Conservation (phyloP, 2,888 invertebrate genomes). For the Lamproptera curius region DNA sequence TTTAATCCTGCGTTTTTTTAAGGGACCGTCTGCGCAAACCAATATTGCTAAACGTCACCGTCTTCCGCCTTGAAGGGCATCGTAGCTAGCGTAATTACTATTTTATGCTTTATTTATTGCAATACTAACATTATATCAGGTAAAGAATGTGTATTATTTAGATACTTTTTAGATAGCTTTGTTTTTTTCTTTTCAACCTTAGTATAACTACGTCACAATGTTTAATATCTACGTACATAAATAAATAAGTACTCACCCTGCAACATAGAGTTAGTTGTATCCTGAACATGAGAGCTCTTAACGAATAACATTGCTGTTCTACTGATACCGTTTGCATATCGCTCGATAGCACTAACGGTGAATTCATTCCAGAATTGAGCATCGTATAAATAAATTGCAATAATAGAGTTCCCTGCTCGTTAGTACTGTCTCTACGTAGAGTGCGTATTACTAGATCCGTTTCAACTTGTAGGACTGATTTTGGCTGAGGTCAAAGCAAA, state of each 20-base stretch:
- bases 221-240: no score
- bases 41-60: no score
- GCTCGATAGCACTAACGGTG: slow-evolving; percentile 51
- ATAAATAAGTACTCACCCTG: slow-evolving; percentile 41
- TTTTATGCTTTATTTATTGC: no score
- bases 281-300: slow-evolving; percentile 63
- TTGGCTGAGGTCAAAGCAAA: slow-evolving; percentile 46
- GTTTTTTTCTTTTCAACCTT: no score
- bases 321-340: slow-evolving; percentile 29
- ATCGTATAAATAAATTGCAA: slow-evolving; percentile 56
- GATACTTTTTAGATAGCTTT: no score
- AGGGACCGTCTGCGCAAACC: no score
- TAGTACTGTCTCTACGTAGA: slow-evolving; percentile 47
- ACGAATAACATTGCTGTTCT: slow-evolving; percentile 43
- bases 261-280: slow-evolving; percentile 62
- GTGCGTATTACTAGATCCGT: slow-evolving; percentile 50
- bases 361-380: slow-evolving; percentile 43
- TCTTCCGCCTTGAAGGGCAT: no score
- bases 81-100: no score
- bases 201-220: no score
- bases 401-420: slow-evolving; percentile 49
- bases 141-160: no score
- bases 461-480: slow-evolving; percentile 53
- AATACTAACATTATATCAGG: no score
- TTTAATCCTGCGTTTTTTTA: no score